phyloP scores from a whole-genome alignment of 2,113 vertebrate genomes.

The Thamnophis sirtalis region DNA sequence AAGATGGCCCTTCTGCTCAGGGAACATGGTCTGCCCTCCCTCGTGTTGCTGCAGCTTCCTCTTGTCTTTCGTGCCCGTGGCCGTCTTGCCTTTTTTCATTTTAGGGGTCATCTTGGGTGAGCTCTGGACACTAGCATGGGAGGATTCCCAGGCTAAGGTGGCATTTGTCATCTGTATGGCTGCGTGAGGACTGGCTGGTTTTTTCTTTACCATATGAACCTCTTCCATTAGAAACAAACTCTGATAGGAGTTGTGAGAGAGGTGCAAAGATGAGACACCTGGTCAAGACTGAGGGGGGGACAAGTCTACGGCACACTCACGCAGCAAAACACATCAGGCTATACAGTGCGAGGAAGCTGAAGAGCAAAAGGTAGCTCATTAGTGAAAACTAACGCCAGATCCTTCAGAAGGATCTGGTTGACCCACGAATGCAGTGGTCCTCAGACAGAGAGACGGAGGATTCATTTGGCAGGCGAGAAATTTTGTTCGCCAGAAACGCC shows the following conservation, averaged over 20 bases:
- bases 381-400: constrained; percentile 70
- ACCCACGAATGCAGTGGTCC: constrained; percentile 53
- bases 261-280: constrained; percentile 83
- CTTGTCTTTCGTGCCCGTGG: constrained; percentile 72
- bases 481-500: not conserved
- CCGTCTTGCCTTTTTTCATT: constrained; percentile 73
- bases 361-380: constrained; percentile 83
- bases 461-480: not conserved
- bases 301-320: constrained; percentile 77
- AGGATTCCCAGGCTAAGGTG: constrained; percentile 88
- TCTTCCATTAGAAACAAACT: constrained; percentile 94
- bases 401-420: constrained; percentile 41
- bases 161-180: constrained; percentile 86
- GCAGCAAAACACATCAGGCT: constrained; percentile 81
- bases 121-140: constrained; percentile 83
- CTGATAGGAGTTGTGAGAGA: constrained; percentile 82
- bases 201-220: constrained; percentile 82
- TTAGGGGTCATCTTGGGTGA: constrained; percentile 86
- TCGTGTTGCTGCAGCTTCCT: constrained; percentile 65
- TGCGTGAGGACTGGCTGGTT: constrained; percentile 77
- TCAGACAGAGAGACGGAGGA: constrained; percentile 38
- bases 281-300: constrained; percentile 74
- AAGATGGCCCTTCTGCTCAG: constrained; percentile 82
- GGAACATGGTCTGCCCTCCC: constrained; percentile 72
- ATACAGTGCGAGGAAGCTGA: constrained; percentile 78